Percentiles rank a stretch among this genome's conserved stretches.
phyloP scores from a whole-genome alignment of 2,888 invertebrate genomes.

The Campoplex capitator region DNA sequence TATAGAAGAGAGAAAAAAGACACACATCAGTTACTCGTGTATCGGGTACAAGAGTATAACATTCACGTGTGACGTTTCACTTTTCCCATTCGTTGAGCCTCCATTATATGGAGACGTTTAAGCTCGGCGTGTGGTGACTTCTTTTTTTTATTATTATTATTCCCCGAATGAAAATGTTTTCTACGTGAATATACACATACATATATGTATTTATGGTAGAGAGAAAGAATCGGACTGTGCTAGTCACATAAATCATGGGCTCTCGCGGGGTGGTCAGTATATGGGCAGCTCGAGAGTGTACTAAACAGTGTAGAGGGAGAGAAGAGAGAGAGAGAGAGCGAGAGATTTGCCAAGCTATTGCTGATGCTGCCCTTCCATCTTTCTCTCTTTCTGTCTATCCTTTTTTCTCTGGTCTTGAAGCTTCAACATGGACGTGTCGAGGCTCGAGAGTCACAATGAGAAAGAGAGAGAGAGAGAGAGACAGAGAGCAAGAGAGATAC shows the following conservation, averaged over 20 bases:
- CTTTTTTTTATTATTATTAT: conserved; percentile 63
- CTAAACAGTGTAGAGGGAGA: conserved; percentile 50
- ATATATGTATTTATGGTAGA: conserved; percentile 57
- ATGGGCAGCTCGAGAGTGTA: conserved; percentile 61
- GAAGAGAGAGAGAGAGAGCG: neutral
- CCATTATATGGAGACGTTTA: conserved; percentile 75
- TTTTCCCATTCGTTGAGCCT: conserved; percentile 79
- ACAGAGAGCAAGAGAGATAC: neutral
- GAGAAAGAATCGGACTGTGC: conserved; percentile 66
- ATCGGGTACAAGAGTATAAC: conserved; percentile 63
- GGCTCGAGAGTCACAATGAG: conserved; percentile 17
- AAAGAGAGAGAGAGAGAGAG: neutral
- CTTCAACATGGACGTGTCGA: conserved; percentile 37
- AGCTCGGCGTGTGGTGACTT: conserved; percentile 72
- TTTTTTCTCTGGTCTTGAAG: conserved; percentile 7
- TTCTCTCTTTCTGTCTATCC: conserved; percentile 67
- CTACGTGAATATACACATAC: conserved; percentile 70
- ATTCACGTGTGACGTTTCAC: conserved; percentile 81
- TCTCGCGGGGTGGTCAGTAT: conserved; percentile 79
- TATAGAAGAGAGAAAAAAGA: neutral
- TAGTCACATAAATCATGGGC: conserved; percentile 79
- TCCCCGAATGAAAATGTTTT: conserved; percentile 81
- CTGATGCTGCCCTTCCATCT: conserved; percentile 74
- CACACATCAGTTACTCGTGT: conserved; percentile 51
- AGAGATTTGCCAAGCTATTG: conserved; percentile 14